Evolutionary conservation across 2,797 vertebrate species (phyloP).

Genomic region (Sebastes variabilis): DNA sequence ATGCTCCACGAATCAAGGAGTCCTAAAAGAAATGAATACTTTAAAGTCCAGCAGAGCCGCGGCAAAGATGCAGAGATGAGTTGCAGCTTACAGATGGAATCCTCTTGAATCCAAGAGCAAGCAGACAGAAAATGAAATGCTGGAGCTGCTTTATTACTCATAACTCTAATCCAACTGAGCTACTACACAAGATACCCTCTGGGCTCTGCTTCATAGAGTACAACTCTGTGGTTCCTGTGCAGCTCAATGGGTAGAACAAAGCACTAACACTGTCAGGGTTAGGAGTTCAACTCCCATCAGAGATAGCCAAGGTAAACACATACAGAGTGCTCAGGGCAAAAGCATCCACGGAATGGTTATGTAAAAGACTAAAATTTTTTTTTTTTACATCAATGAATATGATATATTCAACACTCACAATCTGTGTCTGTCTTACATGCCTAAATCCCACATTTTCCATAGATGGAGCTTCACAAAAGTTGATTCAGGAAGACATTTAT

Average conservation of each 20-base stretch:
- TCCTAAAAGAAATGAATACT: not conserved
- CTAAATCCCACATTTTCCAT: not conserved
- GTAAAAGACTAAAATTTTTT: not conserved
- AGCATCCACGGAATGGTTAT: not conserved
- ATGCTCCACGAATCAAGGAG: not conserved
- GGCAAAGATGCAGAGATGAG: slow-evolving; percentile 35
- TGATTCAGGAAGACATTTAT: not conserved
- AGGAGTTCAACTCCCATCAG: not conserved
- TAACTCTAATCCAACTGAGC: slow-evolving; percentile 39
- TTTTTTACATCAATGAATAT: not conserved
- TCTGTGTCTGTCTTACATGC: not conserved
- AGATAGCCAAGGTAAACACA: not conserved
- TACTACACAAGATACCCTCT: slow-evolving; percentile 3
- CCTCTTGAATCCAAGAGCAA: slow-evolving; percentile 25
- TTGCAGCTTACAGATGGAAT: slow-evolving; percentile 31
- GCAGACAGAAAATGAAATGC: slow-evolving; percentile 4
- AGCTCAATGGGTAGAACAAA: slow-evolving; percentile 15
- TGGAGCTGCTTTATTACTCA: slow-evolving; percentile 40
- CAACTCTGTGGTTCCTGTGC: not conserved
- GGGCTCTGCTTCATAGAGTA: slow-evolving; percentile 4
- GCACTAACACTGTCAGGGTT: not conserved
- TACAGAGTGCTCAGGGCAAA: not conserved
- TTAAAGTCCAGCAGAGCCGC: not conserved
- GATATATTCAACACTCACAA: not conserved
- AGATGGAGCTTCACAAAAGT: not conserved